Base-by-base conservation (phyloP, 2,797 vertebrate species). In the Gallinago stenura region DNA sequence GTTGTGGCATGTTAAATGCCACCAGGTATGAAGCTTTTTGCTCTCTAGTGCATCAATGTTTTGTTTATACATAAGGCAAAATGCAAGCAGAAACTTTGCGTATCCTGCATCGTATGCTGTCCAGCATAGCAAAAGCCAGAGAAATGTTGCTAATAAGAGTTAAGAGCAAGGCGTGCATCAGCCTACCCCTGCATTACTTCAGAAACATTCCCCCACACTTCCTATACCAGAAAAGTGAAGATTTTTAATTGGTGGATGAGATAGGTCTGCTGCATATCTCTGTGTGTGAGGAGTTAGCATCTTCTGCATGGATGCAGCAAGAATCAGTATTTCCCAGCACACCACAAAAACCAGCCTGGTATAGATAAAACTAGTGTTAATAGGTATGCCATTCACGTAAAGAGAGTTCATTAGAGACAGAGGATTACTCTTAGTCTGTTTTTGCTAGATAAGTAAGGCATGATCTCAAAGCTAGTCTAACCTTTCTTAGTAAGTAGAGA, bases 1-100 rank as follows among this genome's bases (percentile, higher is more conserved):
- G 37, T 56, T 77, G 78, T 87, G 90, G 82, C 60, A 68, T 82
- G 58, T 73, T 92, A 87, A 95, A 89, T 82, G 84, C 39, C 54
- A 90, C 33, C 48, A 70, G 48, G 28, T 51, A 48, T 0, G 4
- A 86, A 92, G 15, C 15, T 66, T 60, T 92, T 79, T 0, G 0
- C 83, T 89, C 28, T 66, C 24, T 65, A 56, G 12, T 45, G 16
- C 28, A 64, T 56, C 18, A 0, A 1, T 69, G 12, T 33, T 66
- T 65, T 93, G 10, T 58, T 91, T 91, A 41, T 53, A 64, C n/a
- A 25, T 37, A 30, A 66, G 14, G 15, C 11, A 85, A 92, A 83
- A 69, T 37, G 28, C 12, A 87, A 89, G n/a, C 15, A 76, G 62
- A 69, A 81, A 83, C 24, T 91, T 65, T 53, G 10, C 35, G 33